Conservation (phyloP, 2,888 invertebrate species). For the Rhingia campestris region DNA sequence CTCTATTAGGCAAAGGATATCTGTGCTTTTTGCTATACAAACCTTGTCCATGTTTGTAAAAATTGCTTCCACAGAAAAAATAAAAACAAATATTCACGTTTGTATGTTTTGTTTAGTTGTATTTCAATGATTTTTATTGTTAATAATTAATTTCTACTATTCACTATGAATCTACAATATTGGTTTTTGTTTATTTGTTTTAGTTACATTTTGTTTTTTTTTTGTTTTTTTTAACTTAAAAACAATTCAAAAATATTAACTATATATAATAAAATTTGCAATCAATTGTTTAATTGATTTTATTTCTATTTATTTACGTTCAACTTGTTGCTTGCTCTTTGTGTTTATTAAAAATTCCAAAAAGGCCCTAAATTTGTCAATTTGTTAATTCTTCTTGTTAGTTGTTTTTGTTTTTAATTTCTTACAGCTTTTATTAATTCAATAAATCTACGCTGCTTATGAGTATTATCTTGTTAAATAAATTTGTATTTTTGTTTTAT, state of each 20-base stretch:
- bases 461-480: conserved; percentile 75
- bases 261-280: conserved; percentile 64
- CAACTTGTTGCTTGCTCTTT: conserved; percentile 66
- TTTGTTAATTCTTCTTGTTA: conserved; percentile 74
- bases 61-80: not conserved
- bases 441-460: conserved; percentile 69
- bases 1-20: not conserved
- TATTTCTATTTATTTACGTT: conserved; percentile 66
- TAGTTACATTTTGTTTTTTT: conserved; percentile 33
- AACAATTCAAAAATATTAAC: conserved; percentile 63
- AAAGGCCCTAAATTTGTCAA: conserved; percentile 66
- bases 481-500: conserved; percentile 56
- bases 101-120: conserved; percentile 32
- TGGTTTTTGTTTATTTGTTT: conserved; percentile 45
- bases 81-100: not conserved
- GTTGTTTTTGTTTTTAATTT: conserved; percentile 64
- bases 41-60: not conserved
- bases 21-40: not conserved
- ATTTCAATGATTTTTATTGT: conserved; percentile 61
- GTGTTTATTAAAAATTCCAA: conserved; percentile 52
- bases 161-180: conserved; percentile 58
- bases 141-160: conserved; percentile 55
- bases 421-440: conserved; percentile 69
- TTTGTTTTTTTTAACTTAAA: conserved; percentile 41
- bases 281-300: conserved; percentile 58